Evolutionary conservation across 64 coral and sea anemone genomes (phyloP).

Genomic region (Montipora efflorescens): DNA sequence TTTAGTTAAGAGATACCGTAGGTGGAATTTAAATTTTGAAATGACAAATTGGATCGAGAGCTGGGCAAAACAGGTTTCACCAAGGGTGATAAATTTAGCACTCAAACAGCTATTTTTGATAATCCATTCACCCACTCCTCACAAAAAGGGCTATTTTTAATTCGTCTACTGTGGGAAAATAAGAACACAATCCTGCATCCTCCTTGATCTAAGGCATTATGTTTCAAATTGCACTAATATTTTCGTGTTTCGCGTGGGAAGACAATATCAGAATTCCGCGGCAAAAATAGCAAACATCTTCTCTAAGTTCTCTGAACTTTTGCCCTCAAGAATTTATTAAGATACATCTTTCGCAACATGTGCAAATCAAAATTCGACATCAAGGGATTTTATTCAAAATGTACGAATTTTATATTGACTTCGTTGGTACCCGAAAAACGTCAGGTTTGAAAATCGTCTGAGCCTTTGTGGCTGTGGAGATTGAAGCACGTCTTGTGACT

Average conservation of each 20-base stretch:
- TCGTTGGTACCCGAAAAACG: too few relatives aligned
- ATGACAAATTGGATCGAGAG: background rate
- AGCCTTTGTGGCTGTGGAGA: too few relatives aligned
- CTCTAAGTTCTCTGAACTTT: constrained; percentile 9
- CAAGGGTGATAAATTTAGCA: constrained; percentile 12
- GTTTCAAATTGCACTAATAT: background rate
- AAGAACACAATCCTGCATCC: background rate
- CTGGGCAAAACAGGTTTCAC: background rate
- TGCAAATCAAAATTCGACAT: too few relatives aligned
- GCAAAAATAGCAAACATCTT: background rate
- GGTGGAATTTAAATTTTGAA: background rate
- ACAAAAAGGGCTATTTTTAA: constrained; percentile 8
- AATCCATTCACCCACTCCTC: background rate
- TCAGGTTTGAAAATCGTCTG: too few relatives aligned
- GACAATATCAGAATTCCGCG: background rate
- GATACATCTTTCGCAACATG: background rate
- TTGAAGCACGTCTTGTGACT: background rate
- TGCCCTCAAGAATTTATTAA: background rate
- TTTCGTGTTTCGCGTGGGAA: constrained; percentile 17
- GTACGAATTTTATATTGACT: too few relatives aligned
- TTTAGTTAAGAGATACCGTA: background rate
- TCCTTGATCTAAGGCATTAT: background rate
- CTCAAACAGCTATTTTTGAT: background rate
- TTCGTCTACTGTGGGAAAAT: background rate
- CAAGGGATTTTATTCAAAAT: too few relatives aligned